Percentiles rank a stretch among this genome's conserved stretches.
phyloP scores from a whole-genome alignment of 1,140 invertebrate genomes.

The Nasonia longicornis region DNA sequence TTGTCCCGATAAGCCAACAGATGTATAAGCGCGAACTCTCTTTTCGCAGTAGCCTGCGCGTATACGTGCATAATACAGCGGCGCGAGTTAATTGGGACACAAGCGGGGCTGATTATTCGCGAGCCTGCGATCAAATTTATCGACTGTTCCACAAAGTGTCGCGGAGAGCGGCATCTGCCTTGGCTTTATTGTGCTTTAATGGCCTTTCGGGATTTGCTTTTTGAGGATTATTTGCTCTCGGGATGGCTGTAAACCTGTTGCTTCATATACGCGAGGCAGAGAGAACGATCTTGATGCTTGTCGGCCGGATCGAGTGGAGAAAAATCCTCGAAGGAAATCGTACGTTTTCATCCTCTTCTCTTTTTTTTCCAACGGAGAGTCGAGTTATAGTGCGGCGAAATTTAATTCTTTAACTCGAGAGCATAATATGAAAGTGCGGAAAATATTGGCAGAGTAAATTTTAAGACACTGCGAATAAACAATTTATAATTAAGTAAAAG shows the following conservation, averaged over 20 bases:
- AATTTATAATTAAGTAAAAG: conserved; percentile 7
- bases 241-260: conserved; percentile 7
- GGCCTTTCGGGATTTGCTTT: not conserved
- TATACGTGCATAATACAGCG: not conserved
- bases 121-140: conserved; percentile 35
- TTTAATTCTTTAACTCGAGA: not conserved
- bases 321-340: too few relatives aligned
- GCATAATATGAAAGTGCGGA: not conserved
- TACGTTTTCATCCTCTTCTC: too few relatives aligned
- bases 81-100: conserved; percentile 22
- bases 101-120: conserved; percentile 12
- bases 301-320: too few relatives aligned
- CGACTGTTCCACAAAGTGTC: conserved; percentile 1
- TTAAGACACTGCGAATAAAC: not conserved
- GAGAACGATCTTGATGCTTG: too few relatives aligned
- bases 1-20: not conserved
- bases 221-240: not conserved
- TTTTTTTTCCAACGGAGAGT: too few relatives aligned
- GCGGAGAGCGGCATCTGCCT: not conserved
- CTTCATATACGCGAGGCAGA: too few relatives aligned
- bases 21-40: not conserved
- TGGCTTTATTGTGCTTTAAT: conserved; percentile 37
- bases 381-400: too few relatives aligned
- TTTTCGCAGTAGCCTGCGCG: not conserved
- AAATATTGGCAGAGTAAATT: not conserved